These are phyloP conservation scores for Cladorhizidae sp. DNA, from an alignment of 37 sponge, comb jelly and placozoan genomes.

Conservation along the genomic window DNA sequence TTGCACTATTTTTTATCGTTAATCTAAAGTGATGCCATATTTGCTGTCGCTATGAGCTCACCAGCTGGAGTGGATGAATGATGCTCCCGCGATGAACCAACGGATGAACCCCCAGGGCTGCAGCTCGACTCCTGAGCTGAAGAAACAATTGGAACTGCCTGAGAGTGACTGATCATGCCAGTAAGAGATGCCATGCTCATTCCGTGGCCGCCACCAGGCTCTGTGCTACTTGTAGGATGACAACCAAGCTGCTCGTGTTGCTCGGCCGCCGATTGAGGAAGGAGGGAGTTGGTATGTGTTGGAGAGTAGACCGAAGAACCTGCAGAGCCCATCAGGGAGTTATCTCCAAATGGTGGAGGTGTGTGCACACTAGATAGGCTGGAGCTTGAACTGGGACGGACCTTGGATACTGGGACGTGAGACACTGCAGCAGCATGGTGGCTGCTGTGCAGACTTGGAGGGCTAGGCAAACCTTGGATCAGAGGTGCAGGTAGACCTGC, in stretches of 20 bases:
- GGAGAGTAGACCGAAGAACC: constrained; percentile 37
- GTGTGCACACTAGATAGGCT: constrained; percentile 42
- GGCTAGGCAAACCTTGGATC: constrained; percentile 29
- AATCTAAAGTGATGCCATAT: too few relatives aligned
- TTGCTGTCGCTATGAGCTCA: constrained; percentile 4
- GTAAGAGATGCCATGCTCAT: not conserved
- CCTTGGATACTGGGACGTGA: constrained; percentile 8
- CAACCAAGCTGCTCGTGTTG: constrained; percentile 15
- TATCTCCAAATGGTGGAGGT: constrained; percentile 53
- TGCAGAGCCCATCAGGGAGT: constrained; percentile 17
- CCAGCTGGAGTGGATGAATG: constrained; percentile 25
- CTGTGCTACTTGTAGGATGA: not conserved
- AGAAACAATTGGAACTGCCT: not conserved
- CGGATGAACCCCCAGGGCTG: constrained; percentile 7
- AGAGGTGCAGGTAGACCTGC: constrained; percentile 42
- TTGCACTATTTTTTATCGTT: too few relatives aligned
- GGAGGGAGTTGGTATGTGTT: constrained; percentile 18
- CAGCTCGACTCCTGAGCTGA: constrained; percentile 21
- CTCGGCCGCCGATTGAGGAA: constrained; percentile 8
- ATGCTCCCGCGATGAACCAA: constrained; percentile 18
- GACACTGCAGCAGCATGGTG: constrained; percentile 4
- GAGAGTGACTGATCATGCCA: not conserved
- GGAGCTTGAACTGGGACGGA: constrained; percentile 21
- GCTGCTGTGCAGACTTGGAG: constrained; percentile 11
- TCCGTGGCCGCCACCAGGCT: not conserved